Evolutionary conservation across 1,140 invertebrate species (phyloP), one percentile per base, ranked within the genome.

Genomic region (Drosophila asahinai): DNA sequence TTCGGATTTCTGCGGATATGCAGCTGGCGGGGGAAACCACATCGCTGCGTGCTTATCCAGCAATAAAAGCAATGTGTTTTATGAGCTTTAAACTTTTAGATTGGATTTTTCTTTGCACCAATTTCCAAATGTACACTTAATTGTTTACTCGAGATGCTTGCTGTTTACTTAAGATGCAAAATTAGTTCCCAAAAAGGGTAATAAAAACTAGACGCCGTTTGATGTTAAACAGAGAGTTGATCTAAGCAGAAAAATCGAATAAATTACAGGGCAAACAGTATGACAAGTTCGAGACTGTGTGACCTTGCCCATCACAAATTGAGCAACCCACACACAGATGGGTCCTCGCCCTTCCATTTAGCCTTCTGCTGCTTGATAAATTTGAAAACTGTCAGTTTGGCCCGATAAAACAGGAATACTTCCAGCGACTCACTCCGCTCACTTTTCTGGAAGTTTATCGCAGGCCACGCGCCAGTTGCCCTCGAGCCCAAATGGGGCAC

Each of bases 371-470:
- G 57, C 65, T 87, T 87, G 84, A 89, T 89, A 89, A 87, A 87
- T 87, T 81, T 71, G 73, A 83, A 89, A 89, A 87, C 84, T 87
- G 83, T 87, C 83, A 87, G 67, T 72, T 81, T 60, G 27, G 60
- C 43, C 71, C 72, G 84, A 87, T 87, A 87, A 89, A 73, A 62
- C 47, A 57, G 55, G 63, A 76, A 64, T 70, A 47, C 36, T 73
- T 67, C 17, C 17, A 47, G 42, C 54, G 27, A 57, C 70, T 36
- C 27, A 15, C 33, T 30, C 59, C 49, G 30, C 55, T 19, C 57
- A 38, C 59, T 72, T 65, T 63, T 40, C 45, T 48, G 30, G 43
- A 83, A 83, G 64, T 75, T 83, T 80, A 67, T 83, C 64, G 22
- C 47, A 36, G 48, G 77, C 49, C 80, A 79, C 70, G 83, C 73